These are phyloP conservation scores for Aurelia sp. DNA, from an alignment of 30 jellyfish, hydroid and myxozoan species.

Conservation along the genomic window DNA sequence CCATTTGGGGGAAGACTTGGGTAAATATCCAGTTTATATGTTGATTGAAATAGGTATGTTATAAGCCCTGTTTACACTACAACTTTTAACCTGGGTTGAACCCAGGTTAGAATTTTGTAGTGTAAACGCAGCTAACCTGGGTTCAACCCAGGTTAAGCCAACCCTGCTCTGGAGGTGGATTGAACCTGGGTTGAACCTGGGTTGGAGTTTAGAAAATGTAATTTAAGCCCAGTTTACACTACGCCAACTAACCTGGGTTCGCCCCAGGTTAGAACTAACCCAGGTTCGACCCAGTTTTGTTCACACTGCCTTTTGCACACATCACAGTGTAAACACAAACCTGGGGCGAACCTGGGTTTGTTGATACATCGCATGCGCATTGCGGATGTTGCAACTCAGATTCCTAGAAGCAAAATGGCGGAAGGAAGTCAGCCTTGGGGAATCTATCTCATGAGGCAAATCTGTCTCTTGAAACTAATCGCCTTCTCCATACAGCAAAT, in stretches of 20 bases:
- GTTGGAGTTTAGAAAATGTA: not conserved
- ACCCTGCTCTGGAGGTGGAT: no score
- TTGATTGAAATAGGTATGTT: no score
- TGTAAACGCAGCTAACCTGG: no score
- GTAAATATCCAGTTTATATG: no score
- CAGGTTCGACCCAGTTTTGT: not conserved
- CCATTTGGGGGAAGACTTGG: no score
- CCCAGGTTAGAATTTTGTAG: no score
- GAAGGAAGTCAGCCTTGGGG: constrained; percentile 6
- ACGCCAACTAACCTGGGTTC: not conserved
- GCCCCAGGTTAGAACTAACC: not conserved
- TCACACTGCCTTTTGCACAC: not conserved
- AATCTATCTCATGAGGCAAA: not conserved
- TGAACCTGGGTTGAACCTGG: not conserved
- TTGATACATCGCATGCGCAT: no score
- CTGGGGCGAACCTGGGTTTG: no score
- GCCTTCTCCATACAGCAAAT: not conserved
- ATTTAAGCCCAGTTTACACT: not conserved
- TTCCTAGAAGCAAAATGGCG: not conserved
- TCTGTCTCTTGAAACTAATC: constrained; percentile 9
- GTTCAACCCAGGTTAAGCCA: no score
- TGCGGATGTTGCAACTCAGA: not conserved
- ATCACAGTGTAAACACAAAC: no score
- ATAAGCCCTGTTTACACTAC: no score
- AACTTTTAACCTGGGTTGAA: no score